Base-by-base conservation (phyloP, 2,888 invertebrate genomes). In the Actias luna region DNA sequence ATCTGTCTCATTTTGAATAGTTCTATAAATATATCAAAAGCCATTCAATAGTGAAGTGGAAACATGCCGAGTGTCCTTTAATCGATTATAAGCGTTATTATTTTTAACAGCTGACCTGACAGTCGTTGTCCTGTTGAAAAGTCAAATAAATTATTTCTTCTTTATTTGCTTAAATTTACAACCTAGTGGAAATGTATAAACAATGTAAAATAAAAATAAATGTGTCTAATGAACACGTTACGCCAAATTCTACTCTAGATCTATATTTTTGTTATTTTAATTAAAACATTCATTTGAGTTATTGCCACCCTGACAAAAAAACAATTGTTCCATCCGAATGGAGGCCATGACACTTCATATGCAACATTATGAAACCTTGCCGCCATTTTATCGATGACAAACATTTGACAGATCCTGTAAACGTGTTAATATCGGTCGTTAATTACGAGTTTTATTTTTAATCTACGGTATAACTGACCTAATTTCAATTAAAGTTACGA, bases 1-100 rank as follows among this genome's bases (percentile, higher is more conserved):
- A 55, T 27, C 55, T 55, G 55, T 55, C 29, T n/a, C 55, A 29
- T 29, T n/a, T 29, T 29, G 29, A 55, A 29, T 55, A 55, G 16
- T 27, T 27, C 29, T 29, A 1, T 52, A 16, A 2, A 12, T 52
- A 29, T 8, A 27, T 29, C 55, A n/a, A 50, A 50, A 50, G 55
- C 16, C 29, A 7, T 16, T 29, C 16, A 29, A 14, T 55, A 8
- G 55, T 16, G 16, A 29, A 52, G 52, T 29, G 52, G 52, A 52
- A 25, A 10, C 55, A 55, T n/a, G 55, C 55, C n/a, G 55, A 16
- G 55, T 55, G 29, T 29, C 16, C 14, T 7, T 29, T 29, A 29
- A 16, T 14, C 29, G 29, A 29, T n/a, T 50, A 14, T 39, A 39
- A 39, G 16, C 33, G 12, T 33, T 5, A n/a, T n/a, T n/a, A n/a